Evolutionary conservation across 2,888 invertebrate genomes (phyloP).

Genomic region (Orthonychiurus folsomi): DNA sequence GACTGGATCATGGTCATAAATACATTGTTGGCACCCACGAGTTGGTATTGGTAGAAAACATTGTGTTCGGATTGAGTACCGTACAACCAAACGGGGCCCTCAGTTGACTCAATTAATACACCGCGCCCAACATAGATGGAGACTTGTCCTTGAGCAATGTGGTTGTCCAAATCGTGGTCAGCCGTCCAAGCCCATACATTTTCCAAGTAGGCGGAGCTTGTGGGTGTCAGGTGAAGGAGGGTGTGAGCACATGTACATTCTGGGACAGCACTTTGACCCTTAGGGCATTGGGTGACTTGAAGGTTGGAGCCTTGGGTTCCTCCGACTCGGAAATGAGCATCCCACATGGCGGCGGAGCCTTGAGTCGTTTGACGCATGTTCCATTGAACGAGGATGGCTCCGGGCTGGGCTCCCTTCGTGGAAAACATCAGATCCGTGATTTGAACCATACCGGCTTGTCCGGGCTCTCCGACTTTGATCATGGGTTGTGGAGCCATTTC

Average conservation of each 20-base stretch:
- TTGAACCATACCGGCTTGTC: conserved; percentile 29
- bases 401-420: conserved; percentile 31
- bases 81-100: conserved; percentile 36
- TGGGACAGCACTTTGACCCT: conserved; percentile 15
- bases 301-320: conserved; percentile 28
- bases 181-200: conserved; percentile 38
- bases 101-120: conserved; percentile 28
- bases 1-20: conserved; percentile 37
- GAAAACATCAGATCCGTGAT: conserved; percentile 34
- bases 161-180: conserved; percentile 33
- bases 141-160: conserved; percentile 30
- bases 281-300: conserved; percentile 22
- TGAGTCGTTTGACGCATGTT: conserved; percentile 19
- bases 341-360: conserved; percentile 32
- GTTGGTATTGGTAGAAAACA: conserved; percentile 33
- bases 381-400: conserved; percentile 32
- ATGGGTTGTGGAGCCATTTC: conserved; percentile 28
- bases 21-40: conserved; percentile 27
- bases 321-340: conserved; percentile 34
- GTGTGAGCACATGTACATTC: conserved; percentile 29
- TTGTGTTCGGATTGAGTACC: conserved; percentile 37
- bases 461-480: conserved; percentile 30
- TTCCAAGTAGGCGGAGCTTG: conserved; percentile 25
- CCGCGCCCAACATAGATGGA: conserved; percentile 33
- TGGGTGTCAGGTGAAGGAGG: conserved; percentile 28